phyloP scores from a whole-genome alignment of 2,797 vertebrate genomes.

The Cuculus canorus region DNA sequence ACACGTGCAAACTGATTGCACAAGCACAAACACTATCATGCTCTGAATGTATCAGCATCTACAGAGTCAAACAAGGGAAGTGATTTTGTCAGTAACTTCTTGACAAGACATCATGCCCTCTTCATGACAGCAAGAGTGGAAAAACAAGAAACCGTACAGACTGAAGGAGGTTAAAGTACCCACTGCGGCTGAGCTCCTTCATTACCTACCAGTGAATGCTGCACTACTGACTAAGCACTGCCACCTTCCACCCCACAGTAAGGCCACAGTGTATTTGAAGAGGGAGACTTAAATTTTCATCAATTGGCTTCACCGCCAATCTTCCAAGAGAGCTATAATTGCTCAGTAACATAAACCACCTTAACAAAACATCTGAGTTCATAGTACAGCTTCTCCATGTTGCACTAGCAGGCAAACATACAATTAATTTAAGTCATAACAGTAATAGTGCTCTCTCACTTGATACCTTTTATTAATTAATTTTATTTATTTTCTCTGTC shows the following conservation, averaged over 20 bases:
- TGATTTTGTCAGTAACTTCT: background rate
- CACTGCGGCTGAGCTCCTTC: background rate
- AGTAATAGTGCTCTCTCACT: background rate
- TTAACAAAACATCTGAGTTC: background rate
- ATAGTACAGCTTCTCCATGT: background rate
- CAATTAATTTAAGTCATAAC: background rate
- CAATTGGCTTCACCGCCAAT: background rate
- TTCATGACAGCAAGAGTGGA: background rate
- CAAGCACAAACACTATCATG: background rate
- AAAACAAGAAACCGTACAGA: background rate
- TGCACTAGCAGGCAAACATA: background rate
- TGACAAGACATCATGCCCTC: background rate
- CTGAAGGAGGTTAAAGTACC: background rate
- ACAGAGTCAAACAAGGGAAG: background rate
- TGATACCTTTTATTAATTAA: background rate
- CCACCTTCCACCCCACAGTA: background rate
- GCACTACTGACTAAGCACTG: background rate
- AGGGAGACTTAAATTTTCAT: background rate
- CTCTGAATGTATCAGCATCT: accelerated
- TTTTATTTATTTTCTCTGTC: background rate
- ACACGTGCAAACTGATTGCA: accelerated
- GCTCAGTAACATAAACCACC: background rate
- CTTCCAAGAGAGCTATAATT: background rate
- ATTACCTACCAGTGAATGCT: background rate
- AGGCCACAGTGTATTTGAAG: background rate